Conservation (phyloP, 2,797 vertebrate species). For the Hipposideros larvatus region DNA sequence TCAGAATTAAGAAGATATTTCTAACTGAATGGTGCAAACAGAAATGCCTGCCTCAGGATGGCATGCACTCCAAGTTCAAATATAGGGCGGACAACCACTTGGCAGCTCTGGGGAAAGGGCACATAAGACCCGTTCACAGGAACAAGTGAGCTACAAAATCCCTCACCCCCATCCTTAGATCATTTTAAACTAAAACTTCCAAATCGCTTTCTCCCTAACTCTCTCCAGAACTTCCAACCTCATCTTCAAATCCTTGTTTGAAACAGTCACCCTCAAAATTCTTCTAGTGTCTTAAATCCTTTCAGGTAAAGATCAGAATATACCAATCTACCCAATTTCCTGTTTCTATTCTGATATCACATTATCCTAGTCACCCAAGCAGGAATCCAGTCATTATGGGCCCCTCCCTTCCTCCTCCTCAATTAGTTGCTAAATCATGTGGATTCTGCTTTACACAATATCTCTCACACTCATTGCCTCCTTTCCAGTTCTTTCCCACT, state of each 20-base stretch:
- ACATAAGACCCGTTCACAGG: neutral
- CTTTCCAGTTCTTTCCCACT: conserved; percentile 15
- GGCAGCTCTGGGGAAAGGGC: neutral
- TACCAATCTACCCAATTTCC: conserved; percentile 53
- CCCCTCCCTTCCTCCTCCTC: neutral
- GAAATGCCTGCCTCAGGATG: conserved; percentile 19
- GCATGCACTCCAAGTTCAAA: conserved; percentile 3
- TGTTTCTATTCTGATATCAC: conserved; percentile 52
- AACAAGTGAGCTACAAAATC: neutral
- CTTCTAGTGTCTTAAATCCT: conserved; percentile 14
- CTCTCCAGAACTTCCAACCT: neutral
- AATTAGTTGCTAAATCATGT: conserved; percentile 63
- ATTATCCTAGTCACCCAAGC: conserved; percentile 69
- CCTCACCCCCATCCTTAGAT: neutral
- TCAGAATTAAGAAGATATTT: conserved; percentile 43
- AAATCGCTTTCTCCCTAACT: neutral
- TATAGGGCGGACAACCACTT: neutral
- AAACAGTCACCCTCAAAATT: conserved; percentile 49
- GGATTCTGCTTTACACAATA: conserved; percentile 4
- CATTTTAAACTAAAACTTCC: conserved; percentile 28
- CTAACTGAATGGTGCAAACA: conserved; percentile 1
- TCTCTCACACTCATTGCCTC: conserved; percentile 3
- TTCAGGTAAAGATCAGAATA: conserved; percentile 53
- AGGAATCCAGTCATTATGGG: conserved; percentile 49
- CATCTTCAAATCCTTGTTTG: conserved; percentile 54